phyloP scores from a whole-genome alignment of 2,797 vertebrate species.

The Phoxinus dragarum region DNA sequence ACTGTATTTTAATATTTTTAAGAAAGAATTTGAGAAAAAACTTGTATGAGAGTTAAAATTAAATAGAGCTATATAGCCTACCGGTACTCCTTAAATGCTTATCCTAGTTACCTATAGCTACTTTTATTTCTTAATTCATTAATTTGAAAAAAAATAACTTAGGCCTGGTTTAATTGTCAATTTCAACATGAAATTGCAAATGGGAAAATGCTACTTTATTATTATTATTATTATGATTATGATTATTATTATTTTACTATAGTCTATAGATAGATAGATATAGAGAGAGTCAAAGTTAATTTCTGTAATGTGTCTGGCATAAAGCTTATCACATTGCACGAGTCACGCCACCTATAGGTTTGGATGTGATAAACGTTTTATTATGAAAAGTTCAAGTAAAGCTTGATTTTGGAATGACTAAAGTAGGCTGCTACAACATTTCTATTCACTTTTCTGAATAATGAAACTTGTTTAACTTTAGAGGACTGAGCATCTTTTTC shows the following conservation, averaged over 20 bases:
- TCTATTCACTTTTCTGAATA: not conserved
- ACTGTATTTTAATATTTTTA: not conserved
- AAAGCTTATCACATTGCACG: not conserved
- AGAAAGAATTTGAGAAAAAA: not conserved
- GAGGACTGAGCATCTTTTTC: not conserved
- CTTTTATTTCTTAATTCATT: not conserved
- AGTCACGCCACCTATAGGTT: not conserved
- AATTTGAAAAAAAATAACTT: not conserved
- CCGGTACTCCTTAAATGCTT: not conserved
- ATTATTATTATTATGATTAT: not conserved
- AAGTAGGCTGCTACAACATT: not conserved
- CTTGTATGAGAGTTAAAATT: not conserved
- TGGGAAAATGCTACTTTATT: not conserved
- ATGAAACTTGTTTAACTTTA: not conserved
- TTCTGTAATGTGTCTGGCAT: not conserved
- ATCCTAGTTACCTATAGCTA: not conserved
- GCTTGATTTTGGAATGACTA: not conserved
- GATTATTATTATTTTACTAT: not conserved
- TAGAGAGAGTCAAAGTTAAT: not conserved
- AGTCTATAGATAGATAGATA: not conserved
- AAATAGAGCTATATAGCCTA: not conserved
- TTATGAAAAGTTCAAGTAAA: not conserved
- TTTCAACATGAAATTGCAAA: not conserved
- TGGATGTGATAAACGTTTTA: not conserved
- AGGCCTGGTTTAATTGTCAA: not conserved